These are phyloP conservation scores for Candoia aspera DNA, from an alignment of 2,113 vertebrate genomes.

Conservation along the genomic window DNA sequence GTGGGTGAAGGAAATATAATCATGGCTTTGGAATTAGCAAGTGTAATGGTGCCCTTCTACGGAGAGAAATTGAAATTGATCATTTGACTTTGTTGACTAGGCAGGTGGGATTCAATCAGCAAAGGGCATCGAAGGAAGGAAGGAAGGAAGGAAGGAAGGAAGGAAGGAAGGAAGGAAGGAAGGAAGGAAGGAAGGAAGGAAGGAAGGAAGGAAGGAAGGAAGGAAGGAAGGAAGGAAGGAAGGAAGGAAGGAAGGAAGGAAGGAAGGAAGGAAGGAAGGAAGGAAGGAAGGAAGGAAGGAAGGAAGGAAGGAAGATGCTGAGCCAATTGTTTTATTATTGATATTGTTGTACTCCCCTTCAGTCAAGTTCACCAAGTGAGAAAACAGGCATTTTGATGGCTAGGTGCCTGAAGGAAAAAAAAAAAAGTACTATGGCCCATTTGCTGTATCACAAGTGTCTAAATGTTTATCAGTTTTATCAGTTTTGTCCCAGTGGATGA, in stretches of 20 bases:
- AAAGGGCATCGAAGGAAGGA: slow-evolving; percentile 21
- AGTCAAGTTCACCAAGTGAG: not conserved
- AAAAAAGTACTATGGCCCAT: not conserved
- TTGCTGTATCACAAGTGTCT: not conserved
- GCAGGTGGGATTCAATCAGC: slow-evolving; percentile 58
- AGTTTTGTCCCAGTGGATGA: not conserved
- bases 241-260: too few species aligned
- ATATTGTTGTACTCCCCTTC: not conserved
- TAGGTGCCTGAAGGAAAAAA: not conserved
- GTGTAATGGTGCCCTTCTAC: slow-evolving; percentile 33
- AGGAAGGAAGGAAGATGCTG: not conserved
- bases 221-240: not conserved
- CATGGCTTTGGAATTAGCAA: slow-evolving; percentile 48
- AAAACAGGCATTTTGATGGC: not conserved
- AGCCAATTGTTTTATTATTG: not conserved
- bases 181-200: not conserved
- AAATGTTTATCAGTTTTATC: not conserved
- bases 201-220: too few species aligned
- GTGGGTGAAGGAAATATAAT: slow-evolving; percentile 20
- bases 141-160: not conserved
- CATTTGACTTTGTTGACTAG: not conserved
- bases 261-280: too few species aligned
- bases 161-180: too few species aligned
- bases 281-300: not conserved
- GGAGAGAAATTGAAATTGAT: slow-evolving; percentile 63